Evolutionary conservation across 2,113 vertebrate species (phyloP), one percentile per base, ranked within the genome.

Genomic region (Cebidichthys violaceus): DNA sequence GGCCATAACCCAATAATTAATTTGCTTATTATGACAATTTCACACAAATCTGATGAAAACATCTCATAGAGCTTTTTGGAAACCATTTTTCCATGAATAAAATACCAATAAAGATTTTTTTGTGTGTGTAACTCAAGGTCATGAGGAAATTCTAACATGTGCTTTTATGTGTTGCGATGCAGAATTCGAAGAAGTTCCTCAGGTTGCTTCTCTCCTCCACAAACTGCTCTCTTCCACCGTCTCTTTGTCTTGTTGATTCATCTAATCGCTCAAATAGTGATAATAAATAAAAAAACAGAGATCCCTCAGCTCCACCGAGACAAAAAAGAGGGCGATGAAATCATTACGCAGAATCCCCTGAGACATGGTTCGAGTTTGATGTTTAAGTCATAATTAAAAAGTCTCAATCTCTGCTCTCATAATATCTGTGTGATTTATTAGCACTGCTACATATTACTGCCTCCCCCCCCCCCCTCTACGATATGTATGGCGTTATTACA

Each of bases 381-480:
- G 93, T 94, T 92, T 90, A 93, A 94, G 88, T 93, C 92, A 91
- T 94, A 95, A 95, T 95, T 95, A 95, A 95, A 95, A 95, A 93
- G 90, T 92, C 86, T 92, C 83, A 71, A 62, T 86, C 82, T 55
- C 77, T 72, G 77, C 85, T 88, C 87, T 90, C 87, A 83, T 91
- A 87, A 89, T 82, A 89, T 90, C 81, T 71, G 27, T 81, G 41
- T 95, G 93, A 94, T 95, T 93, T 95, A 94, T 94, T 92, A 90
- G 83, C 80, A 20, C 82, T 66, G 67, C 82, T 41, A 75, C 77
- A 89, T 84, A 92, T 92, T 88, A 77, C 64, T 77, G 45, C 52
- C 67, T 60, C 54, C 2, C 0, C 15, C 60, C 17, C 27, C 61
- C 14, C 70, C n/a, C n/a, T 70, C 55, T 81, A 33, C 80, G 57